These are phyloP conservation scores for Columba janthina DNA, from an alignment of 2,113 vertebrate species.

Conservation along the genomic window DNA sequence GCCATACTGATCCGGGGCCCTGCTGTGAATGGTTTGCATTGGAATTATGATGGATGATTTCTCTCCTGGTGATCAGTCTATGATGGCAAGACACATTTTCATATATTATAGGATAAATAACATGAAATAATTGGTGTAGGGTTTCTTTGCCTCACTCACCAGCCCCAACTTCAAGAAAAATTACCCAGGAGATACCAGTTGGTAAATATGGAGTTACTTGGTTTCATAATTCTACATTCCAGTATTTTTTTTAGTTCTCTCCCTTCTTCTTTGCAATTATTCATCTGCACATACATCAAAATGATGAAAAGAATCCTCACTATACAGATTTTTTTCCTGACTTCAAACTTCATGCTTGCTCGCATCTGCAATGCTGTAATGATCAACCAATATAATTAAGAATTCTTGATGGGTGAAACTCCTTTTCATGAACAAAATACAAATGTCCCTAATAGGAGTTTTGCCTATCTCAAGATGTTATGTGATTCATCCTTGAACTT, in stretches of 20 bases:
- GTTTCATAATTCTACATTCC: not conserved
- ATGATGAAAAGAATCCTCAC: not conserved
- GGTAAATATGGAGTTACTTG: not conserved
- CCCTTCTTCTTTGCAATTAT: not conserved
- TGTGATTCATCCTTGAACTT: not conserved
- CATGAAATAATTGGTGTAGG: not conserved
- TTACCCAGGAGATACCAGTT: not conserved
- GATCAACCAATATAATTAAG: conserved; percentile 1
- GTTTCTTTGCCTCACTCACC: not conserved
- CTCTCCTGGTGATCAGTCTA: not conserved
- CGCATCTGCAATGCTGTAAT: not conserved
- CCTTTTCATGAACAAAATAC: conserved; percentile 24
- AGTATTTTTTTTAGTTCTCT: not conserved
- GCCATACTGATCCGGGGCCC: not conserved
- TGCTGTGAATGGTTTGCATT: not conserved
- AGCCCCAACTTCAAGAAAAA: not conserved
- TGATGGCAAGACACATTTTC: not conserved
- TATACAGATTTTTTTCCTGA: not conserved
- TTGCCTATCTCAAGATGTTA: not conserved
- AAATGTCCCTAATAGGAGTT: not conserved
- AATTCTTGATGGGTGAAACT: conserved; percentile 4
- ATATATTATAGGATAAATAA: not conserved
- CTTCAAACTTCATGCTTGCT: conserved; percentile 11
- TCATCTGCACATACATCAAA: not conserved
- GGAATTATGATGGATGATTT: not conserved